Evolutionary conservation across 2,888 invertebrate species (phyloP).

Genomic region (Nebria brevicollis): DNA sequence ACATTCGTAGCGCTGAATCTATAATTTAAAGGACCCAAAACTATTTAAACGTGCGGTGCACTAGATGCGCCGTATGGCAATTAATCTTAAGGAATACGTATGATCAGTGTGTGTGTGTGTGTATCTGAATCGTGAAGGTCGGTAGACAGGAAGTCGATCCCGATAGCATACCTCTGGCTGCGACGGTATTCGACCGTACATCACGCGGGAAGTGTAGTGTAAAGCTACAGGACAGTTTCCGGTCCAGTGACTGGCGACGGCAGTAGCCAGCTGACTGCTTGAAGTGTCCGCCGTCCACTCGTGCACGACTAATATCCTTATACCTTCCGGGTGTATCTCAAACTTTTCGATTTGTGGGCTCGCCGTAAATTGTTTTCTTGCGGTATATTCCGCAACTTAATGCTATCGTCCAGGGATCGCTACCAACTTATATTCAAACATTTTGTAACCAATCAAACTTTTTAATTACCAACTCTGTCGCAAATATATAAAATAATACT

Average conservation of each 20-base stretch:
- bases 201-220: slow-evolving; percentile 56
- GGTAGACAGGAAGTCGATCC: slow-evolving; percentile 44
- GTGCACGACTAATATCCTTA: slow-evolving; percentile 39
- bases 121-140: slow-evolving; percentile 21
- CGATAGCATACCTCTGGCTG: not conserved
- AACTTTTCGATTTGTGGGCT: slow-evolving; percentile 19
- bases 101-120: slow-evolving; percentile 34
- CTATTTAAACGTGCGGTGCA: no score
- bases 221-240: slow-evolving; percentile 55
- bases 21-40: slow-evolving; percentile 16
- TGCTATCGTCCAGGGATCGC: no score
- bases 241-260: slow-evolving; percentile 52
- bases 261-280: slow-evolving; percentile 33
- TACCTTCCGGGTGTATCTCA: slow-evolving; percentile 12
- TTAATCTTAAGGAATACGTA: slow-evolving; percentile 42
- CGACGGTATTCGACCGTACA: slow-evolving; percentile 50
- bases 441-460: no score
- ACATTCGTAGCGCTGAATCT: slow-evolving; percentile 1
- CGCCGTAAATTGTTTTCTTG: not conserved
- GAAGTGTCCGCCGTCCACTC: slow-evolving; percentile 32
- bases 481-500: no score
- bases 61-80: slow-evolving; percentile 16
- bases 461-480: no score
- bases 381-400: no score
- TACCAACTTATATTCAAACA: no score